Base-by-base conservation (phyloP, 2,888 invertebrate genomes). In the Onchidella celtica region DNA sequence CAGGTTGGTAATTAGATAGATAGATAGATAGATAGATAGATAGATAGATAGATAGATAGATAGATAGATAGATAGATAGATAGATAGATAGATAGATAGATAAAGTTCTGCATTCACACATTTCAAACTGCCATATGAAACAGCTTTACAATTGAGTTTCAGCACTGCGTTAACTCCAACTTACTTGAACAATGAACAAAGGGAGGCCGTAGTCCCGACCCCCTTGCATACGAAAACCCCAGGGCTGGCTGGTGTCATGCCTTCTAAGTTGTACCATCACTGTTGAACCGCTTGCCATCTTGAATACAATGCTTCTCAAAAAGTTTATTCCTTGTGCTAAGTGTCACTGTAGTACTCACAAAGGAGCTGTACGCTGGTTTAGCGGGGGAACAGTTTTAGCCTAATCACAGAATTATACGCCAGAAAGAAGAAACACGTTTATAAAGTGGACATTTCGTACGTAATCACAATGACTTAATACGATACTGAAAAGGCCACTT, bases 201-300 rank as follows among this genome's bases (percentile, higher is more conserved):
- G 92, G 92, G 40, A 90, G 85, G 17, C 90, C 91, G 47, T 89
- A 89, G 74, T 93, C 93, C 0, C 89, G 76, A 17, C 93, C 93
- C 24, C 93, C 93, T 83, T 91, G 91, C 86, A 93, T 87, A 63
- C 90, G 87, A 85, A 93, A 93, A 6, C 93, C 93, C 93, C 93
- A 93, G 32, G 90, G 90, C 84, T 92, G 91, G 61, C 90, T 88
- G 4, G 91, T 92, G 72, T 92, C 90, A 80, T 84, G 86, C 34
- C 92, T 79, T 59, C 90, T 83, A 24, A 93, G 86, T 57, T 87
- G 85, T 9, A 91, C 82, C 34, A 57, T 24, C 14, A 81, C 84
- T n/a, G 79, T 36, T 2, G 63, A 38, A 55, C 72, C 79, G 24
- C 72, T n/a, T 14, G 73, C 73, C 57, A 59, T 65, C 14, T 6